phyloP scores from a whole-genome alignment of 2,888 invertebrate genomes.

The Neoscelio sp. region DNA sequence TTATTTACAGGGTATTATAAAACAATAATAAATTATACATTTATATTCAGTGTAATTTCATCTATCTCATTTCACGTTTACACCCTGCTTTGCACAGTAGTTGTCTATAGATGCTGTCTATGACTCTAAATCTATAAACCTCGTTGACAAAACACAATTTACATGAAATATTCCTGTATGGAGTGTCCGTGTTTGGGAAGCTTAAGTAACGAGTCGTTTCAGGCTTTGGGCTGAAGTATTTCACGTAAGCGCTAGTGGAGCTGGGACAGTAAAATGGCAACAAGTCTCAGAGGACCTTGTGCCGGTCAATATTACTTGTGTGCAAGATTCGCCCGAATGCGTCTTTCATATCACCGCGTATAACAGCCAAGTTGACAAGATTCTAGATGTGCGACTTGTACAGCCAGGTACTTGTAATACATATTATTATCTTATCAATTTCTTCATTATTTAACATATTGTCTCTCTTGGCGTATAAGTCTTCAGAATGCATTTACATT shows the following conservation, averaged over 20 bases:
- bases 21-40: too few species aligned
- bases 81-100: conserved; percentile 64
- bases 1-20: too few species aligned
- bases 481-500: conserved; percentile 6
- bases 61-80: conserved; percentile 57
- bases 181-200: conserved; percentile 36
- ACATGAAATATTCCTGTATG: conserved; percentile 19
- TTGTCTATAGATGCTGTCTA: conserved; percentile 41
- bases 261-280: conserved; percentile 98
- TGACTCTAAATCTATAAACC: conserved; percentile 38
- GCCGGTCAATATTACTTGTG: conserved; percentile 98
- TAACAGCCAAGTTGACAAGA: conserved; percentile 99
- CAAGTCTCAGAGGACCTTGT: conserved; percentile 99
- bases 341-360: conserved; percentile 99
- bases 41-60: conserved; percentile 33
- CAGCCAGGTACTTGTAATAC: conserved; percentile 92
- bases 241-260: conserved; percentile 97
- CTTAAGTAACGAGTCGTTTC: conserved; percentile 77
- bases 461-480: neutral
- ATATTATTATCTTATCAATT: conserved; percentile 4
- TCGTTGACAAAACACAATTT: conserved; percentile 27
- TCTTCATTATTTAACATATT: conserved; percentile 19
- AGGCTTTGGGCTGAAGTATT: conserved; percentile 99
- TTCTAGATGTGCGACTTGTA: conserved; percentile 97
- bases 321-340: conserved; percentile 98